Conservation (phyloP, 2,113 vertebrate species). For the Spizaetus ornatus region DNA sequence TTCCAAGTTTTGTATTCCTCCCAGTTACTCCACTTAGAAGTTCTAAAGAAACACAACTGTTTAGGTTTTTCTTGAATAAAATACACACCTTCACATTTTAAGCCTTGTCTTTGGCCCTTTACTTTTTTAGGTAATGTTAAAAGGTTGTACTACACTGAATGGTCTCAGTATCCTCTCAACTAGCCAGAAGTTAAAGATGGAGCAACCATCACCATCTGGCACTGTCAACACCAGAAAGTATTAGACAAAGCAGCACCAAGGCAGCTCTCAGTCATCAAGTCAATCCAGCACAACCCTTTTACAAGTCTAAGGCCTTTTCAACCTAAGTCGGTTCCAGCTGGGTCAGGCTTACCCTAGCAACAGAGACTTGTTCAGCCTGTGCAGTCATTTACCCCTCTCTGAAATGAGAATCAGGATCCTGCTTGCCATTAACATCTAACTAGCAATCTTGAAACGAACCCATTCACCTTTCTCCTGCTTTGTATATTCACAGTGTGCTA, state of each 20-base stretch:
- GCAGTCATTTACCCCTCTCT: not conserved
- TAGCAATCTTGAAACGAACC: not conserved
- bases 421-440: not conserved
- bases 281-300: not conserved
- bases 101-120: not conserved
- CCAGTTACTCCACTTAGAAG: not conserved
- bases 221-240: not conserved
- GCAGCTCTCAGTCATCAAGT: not conserved
- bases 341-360: not conserved
- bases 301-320: not conserved
- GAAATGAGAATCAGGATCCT: not conserved
- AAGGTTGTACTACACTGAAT: not conserved
- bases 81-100: not conserved
- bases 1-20: not conserved
- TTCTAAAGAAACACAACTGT: not conserved
- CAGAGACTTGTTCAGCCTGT: not conserved
- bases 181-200: not conserved
- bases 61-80: not conserved
- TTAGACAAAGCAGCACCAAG: not conserved
- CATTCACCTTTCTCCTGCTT: not conserved
- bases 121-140: not conserved
- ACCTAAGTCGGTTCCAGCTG: not conserved
- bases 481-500: fast-evolving
- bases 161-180: not conserved
- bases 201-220: not conserved